Base-by-base conservation (phyloP, 1,140 invertebrate genomes). In the Trichonephila clavata region DNA sequence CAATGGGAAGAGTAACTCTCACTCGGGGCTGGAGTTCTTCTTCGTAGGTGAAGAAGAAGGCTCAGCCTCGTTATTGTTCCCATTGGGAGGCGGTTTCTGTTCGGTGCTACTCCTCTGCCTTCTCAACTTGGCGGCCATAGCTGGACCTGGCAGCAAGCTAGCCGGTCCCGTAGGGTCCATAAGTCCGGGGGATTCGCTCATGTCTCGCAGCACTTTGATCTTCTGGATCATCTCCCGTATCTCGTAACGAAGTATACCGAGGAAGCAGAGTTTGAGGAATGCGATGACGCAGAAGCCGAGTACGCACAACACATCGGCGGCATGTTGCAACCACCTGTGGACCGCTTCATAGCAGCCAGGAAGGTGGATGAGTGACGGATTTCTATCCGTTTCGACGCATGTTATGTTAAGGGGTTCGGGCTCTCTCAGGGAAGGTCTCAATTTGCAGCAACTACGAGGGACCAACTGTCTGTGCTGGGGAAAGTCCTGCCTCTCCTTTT, bases 181-280 rank as follows among this genome's bases (percentile, higher is more conserved):
- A n/a, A 90, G 80, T 50, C 93, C 93, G 8, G 87, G 86, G 10
- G 93, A 90, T 21, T 96, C 96, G 16, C 95, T 96, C 93, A 94
- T 90, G n/a, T 94, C 95, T 59, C 96, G 96, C 16, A 97, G 95
- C 61, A 97, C 94, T 43, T 96, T 96, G 94, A 98, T 98, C 96
- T 98, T 98, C 95, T 98, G 98, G 95, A 98, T 98, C 98, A 98
- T 98, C 95, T 98, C 98, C 86, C 97, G 96, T 94, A 98, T 98
- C 96, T 98, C 97, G 96, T 98, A 98, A 93, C 96, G 96, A 61
- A 98, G 96, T 95, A 98, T 98, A 50, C 98, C 98, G 59, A 98
- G 97, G 96, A 98, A 98, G 96, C 98, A 98, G 94, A 98, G 96
- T 96, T 98, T 98, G 81, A 98, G 96, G 96, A 98, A 98, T 91